Base-by-base conservation (phyloP, 2,113 vertebrate genomes). In the Poecile atricapillus region DNA sequence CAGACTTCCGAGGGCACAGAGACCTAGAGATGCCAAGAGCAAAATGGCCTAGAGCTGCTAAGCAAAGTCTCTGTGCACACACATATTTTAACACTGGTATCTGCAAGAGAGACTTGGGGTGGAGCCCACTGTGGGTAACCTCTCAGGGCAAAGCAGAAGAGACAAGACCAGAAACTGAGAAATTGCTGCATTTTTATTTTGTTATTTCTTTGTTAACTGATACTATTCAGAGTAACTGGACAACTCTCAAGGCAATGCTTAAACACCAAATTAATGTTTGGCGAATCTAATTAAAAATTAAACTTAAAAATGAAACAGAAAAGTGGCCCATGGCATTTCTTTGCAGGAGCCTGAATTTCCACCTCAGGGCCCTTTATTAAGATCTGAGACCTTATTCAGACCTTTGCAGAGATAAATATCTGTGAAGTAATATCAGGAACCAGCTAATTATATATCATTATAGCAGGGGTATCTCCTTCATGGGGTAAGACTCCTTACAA, bases 31-130 rank as follows among this genome's bases (percentile, higher is more conserved):
- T 25, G 53, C 25, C 9, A 35, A 43, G 37, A 70, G 63, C 13
- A 0, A 92, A 35, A 31, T 20, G 37, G 17, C 25, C 70, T 10
- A 12, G 37, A 62, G 59, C 24, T 21, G 27, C 49, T 28, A 49
- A 53, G 60, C 27, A 91, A 79, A 60, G 78, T 30, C n/a, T 80
- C 41, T 1, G 2, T 5, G 21, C 23, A 13, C 21, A 33, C 7
- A 41, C 10, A 11, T 33, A 21, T 71, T 90, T 84, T 78, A 83
- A 65, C 1, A 0, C 1, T 15, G 15, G 6, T 9, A 62, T 30
- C 73, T 52, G 19, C 22, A 33, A 35, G 33, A 68, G 10, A 78
- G 25, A 41, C 16, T 18, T 0, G 0, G 41, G 10, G 23, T 12
- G n/a, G 22, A 23, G 27, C 14, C n/a, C 43, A 22, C 64, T 41